phyloP scores from a whole-genome alignment of 1,140 invertebrate genomes.

The Bombus cullumanus region DNA sequence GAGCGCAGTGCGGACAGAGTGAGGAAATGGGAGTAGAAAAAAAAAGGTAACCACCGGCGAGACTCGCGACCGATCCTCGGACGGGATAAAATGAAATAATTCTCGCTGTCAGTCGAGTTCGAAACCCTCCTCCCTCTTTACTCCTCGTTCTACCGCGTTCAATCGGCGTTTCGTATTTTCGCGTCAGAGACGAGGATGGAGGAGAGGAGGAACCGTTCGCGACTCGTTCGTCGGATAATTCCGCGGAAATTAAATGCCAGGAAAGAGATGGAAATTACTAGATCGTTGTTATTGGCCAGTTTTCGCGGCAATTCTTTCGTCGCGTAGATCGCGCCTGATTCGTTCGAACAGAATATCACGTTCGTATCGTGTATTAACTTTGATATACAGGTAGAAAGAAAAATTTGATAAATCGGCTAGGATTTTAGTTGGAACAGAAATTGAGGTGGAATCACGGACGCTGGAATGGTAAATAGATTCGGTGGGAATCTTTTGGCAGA shows the following conservation, averaged over 20 bases:
- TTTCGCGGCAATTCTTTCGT: constrained; percentile 26
- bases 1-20: background rate
- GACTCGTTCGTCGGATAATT: constrained; percentile 48
- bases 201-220: background rate
- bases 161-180: constrained; percentile 41
- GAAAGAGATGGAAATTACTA: constrained; percentile 52
- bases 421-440: background rate
- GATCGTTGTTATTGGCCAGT: constrained; percentile 32
- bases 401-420: background rate
- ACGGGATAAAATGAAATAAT: constrained; percentile 49
- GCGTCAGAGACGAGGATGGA: background rate
- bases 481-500: background rate
- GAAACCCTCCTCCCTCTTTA: background rate
- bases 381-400: background rate
- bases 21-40: background rate
- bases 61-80: constrained; percentile 43
- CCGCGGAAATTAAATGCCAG: constrained; percentile 50
- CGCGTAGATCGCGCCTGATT: background rate
- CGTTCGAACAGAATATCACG: background rate
- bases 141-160: background rate
- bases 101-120: constrained; percentile 45
- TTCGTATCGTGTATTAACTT: background rate
- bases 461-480: background rate
- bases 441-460: background rate
- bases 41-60: background rate